Conservation (phyloP, 2,888 invertebrate species). For the Macrophya annulata region DNA sequence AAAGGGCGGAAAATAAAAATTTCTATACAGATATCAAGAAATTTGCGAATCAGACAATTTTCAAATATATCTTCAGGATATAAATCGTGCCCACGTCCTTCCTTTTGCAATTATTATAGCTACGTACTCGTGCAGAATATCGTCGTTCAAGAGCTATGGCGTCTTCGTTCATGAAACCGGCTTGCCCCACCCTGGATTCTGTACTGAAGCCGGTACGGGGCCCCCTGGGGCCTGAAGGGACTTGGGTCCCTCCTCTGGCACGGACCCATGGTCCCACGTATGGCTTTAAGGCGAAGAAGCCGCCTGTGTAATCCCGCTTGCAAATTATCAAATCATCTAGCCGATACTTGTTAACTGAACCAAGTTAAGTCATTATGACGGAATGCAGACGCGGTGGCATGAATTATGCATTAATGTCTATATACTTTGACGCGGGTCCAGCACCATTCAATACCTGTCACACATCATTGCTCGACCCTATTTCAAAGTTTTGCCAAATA, state of each 20-base stretch:
- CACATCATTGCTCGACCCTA: background rate
- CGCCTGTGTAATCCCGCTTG: conserved; percentile 59
- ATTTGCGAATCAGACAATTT: conserved; percentile 19
- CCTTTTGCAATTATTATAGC: conserved; percentile 41
- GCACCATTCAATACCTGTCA: conserved; percentile 41
- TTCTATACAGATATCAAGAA: background rate
- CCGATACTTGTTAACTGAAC: conserved; percentile 67
- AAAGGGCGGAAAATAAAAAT: background rate
- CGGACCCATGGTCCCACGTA: conserved; percentile 54
- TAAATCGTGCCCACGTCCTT: background rate
- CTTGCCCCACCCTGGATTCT: conserved; percentile 72
- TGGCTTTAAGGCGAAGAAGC: conserved; percentile 45
- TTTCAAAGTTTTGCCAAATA: conserved; percentile 8
- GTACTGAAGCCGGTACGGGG: conserved; percentile 56
- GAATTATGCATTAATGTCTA: conserved; percentile 68
- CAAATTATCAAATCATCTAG: conserved; percentile 72
- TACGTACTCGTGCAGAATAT: conserved; percentile 27
- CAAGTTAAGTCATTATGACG: conserved; percentile 74
- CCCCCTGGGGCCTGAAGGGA: conserved; percentile 69
- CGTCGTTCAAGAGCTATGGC: conserved; percentile 73
- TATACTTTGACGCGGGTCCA: conserved; percentile 37
- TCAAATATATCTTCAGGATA: conserved; percentile 1
- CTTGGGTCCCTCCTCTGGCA: conserved; percentile 58
- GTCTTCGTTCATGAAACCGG: conserved; percentile 75
- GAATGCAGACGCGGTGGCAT: conserved; percentile 70